Base-by-base conservation (phyloP, 1,140 invertebrate genomes). In the Aphelinus atriplicis region DNA sequence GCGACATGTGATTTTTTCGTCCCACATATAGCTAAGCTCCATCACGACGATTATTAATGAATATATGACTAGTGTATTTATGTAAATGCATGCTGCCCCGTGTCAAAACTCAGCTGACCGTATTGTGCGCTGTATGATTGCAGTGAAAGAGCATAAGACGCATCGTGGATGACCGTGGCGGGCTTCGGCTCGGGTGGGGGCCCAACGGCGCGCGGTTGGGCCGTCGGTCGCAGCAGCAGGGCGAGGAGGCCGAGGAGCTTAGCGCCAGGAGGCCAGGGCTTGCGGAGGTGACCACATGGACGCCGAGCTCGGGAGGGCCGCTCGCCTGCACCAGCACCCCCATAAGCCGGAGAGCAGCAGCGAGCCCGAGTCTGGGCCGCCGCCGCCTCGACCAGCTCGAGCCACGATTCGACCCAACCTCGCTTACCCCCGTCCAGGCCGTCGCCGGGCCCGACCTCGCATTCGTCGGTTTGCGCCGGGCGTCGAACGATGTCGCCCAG, bases 401-500 rank as follows among this genome's bases (percentile, higher is more conserved):
- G 43, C 42, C 3, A 53, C 51, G 4, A 53, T 9, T 53, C 51
- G 51, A 9, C 51, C 6, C 61, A 4, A 42, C 42, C 57, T 60
- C 57, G n/a, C 3, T n/a, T 10, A n/a, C 26, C 26, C 3, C 57
- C 57, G 62, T 65, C 68, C 56, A 67, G 48, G 63, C 51, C 9
- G 51, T 53, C 9, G 4, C 51, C 4, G 51, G 51, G 47, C 26
- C 63, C 63, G 10, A 53, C 9, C 42, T 26, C 47, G 63, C 61
- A 26, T 26, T 26, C 26, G 26, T 26, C 26, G 26, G 26, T 26
- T 26, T 26, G 42, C 26, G 26, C 6, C 66, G 7, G 51, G 4
- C 71, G 60, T 9, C 42, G 71, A 68, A 79, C 65, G 62, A 81
- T 81, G 80, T 79, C 79, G 61, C 79, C 79, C 75, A 79, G 75